A percentile compares a stretch with the other conserved stretches of the same genome.
Conservation (phyloP, 1,140 invertebrate genomes). For the Aricia agestis region DNA sequence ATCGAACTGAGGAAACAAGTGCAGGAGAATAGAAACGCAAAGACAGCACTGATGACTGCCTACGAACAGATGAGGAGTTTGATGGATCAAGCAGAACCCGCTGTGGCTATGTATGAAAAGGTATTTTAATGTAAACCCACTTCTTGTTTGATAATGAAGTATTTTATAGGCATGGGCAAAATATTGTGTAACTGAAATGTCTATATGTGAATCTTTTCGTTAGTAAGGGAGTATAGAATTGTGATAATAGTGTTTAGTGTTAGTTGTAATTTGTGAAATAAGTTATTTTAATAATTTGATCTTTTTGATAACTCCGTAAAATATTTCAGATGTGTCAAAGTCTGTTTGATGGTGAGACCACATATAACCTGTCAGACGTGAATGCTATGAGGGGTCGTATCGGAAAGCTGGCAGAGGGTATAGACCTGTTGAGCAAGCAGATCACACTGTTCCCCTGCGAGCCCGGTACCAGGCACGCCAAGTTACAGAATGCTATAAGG, state of each 20-base stretch:
- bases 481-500: slow-evolving; percentile 78
- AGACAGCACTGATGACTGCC: slow-evolving; percentile 87
- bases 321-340: slow-evolving; percentile 79
- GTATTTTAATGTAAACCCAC: slow-evolving; percentile 67
- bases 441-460: slow-evolving; percentile 82
- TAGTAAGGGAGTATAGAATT: no score
- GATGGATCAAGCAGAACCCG: slow-evolving; percentile 85
- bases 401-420: slow-evolving; percentile 89
- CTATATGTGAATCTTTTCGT: no score
- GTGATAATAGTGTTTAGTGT: no score
- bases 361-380: slow-evolving; percentile 89
- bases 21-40: slow-evolving; percentile 86
- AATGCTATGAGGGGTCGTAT: slow-evolving; percentile 88
- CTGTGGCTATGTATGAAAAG: slow-evolving; percentile 89
- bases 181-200: no score
- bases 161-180: no score
- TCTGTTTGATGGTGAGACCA: slow-evolving; percentile 88
- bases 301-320: no score
- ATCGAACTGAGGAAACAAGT: slow-evolving; percentile 88
- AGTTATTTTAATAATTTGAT: no score
- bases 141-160: no score
- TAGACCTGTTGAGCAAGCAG: slow-evolving; percentile 89
- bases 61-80: slow-evolving; percentile 88
- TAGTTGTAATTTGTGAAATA: no score
- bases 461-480: slow-evolving; percentile 77